Base-by-base conservation (phyloP, 2,888 invertebrate species). In the Drosophila fungiperda region DNA sequence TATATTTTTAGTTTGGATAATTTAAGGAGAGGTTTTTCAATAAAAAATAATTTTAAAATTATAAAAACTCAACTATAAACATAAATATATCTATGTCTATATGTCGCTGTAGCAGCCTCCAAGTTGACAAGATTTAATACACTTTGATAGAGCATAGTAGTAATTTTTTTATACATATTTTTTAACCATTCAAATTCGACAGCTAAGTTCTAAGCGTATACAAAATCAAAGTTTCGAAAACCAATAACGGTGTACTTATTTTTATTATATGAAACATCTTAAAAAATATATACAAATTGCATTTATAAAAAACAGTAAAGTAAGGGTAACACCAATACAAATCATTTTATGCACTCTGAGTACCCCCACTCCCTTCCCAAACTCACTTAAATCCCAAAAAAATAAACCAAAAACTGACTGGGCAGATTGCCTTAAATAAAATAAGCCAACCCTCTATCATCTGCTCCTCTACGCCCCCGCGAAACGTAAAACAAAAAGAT, bases 391-490 rank as follows among this genome's bases (percentile, higher is more conserved):
- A 15, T 4, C 2, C 20, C 45, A 15, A 23, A 45, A 17, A 45
- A 45, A 15, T 23, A 23, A 23, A 23, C 45, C 35, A 23, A 69
- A 68, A 57, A 62, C 57, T 65, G 36, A 68, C 50, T 77, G 20
- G 57, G 63, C 66, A 57, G 72, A 38, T 55, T 72, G 80, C 40
- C 86, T 66, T 63, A 45, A 64, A 79, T 82, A 64, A 79, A 74
- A 69, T 54, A 72, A 74, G 59, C 59, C 69, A 77, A 73, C 62
- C 77, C 80, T 77, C 63, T 64, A 82, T 76, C 49, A 82, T 8
- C 45, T 23, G 45, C 20, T 9, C 17, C 35, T 35, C 35, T 35
- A 29, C 29, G 45, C 23, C 35, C n/a, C 38, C 42, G 69, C 49
- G 58, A 65, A 49, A 68, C 58, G 60, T 62, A 65, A 63, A 69